Evolutionary conservation across 2,888 invertebrate species (phyloP).

Genomic region (Volucella inanis): DNA sequence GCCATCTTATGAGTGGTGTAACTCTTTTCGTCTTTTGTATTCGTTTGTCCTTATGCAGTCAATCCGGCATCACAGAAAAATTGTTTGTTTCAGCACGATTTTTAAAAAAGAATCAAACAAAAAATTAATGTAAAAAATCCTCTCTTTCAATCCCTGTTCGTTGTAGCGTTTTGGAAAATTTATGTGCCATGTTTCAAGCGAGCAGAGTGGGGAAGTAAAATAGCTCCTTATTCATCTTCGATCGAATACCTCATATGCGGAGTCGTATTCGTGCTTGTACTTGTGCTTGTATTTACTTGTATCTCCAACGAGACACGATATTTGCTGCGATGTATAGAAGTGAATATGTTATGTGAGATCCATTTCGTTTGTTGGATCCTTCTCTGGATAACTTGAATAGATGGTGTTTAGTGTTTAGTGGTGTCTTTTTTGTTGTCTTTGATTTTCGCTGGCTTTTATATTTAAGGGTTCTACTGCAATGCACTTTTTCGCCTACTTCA

Average conservation of each 20-base stretch:
- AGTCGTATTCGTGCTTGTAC: neutral
- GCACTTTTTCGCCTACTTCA: constrained; percentile 67
- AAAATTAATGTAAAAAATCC: neutral
- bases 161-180: constrained; percentile 50
- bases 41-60: constrained; percentile 35
- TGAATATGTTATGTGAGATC: constrained; percentile 51
- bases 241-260: constrained; percentile 73
- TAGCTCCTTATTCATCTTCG: constrained; percentile 82
- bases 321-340: neutral
- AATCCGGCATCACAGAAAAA: constrained; percentile 48
- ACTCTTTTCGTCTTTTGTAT: neutral
- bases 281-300: constrained; percentile 31
- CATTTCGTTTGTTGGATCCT: constrained; percentile 41
- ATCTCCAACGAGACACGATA: constrained; percentile 26
- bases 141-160: constrained; percentile 28
- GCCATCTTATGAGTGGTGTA: neutral
- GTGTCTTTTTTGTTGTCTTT: constrained; percentile 43
- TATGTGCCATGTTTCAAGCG: constrained; percentile 69
- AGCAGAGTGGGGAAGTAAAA: constrained; percentile 78
- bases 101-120: constrained; percentile 18
- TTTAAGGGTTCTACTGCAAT: constrained; percentile 69
- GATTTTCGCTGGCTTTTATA: constrained; percentile 62
- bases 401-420: constrained; percentile 37
- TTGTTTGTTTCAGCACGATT: constrained; percentile 64
- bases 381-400: constrained; percentile 21